These are phyloP conservation scores for Darevskia nairensis DNA, from an alignment of 2,797 vertebrate genomes.

Conservation along the genomic window DNA sequence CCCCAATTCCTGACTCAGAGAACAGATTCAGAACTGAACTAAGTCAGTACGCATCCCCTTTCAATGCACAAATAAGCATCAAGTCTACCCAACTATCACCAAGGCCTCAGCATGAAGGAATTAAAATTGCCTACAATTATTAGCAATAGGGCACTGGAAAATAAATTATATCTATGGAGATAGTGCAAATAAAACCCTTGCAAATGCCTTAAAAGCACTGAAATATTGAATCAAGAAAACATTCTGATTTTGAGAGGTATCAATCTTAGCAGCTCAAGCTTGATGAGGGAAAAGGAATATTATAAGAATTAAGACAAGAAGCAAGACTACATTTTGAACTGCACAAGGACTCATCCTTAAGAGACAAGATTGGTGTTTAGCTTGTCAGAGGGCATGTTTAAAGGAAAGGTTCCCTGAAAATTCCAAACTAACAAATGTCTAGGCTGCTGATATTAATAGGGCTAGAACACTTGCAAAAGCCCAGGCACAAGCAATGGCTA, in stretches of 20 bases:
- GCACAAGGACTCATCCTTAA: not conserved
- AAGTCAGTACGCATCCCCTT: not conserved
- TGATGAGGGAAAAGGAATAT: not conserved
- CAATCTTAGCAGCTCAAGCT: not conserved
- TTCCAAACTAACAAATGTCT: not conserved
- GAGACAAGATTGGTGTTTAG: not conserved
- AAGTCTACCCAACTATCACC: not conserved
- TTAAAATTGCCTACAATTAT: not conserved
- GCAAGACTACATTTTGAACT: not conserved
- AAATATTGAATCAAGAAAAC: not conserved
- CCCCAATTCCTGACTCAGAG: not conserved
- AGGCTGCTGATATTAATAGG: not conserved
- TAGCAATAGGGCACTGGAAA: not conserved
- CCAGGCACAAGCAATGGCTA: not conserved
- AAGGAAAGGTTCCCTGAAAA: not conserved
- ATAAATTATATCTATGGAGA: not conserved
- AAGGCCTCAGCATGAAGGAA: not conserved
- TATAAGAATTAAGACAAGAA: not conserved
- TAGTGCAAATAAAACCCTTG: not conserved
- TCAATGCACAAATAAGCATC: not conserved
- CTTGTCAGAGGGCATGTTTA: not conserved
- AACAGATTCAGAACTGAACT: not conserved
- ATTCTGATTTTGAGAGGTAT: not conserved
- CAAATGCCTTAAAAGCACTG: not conserved
- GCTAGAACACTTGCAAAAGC: not conserved